A percentile compares a stretch with the other conserved stretches of the same genome.
Conservation (phyloP, 2,888 invertebrate species). For the Aphidoletes aphidimyza region DNA sequence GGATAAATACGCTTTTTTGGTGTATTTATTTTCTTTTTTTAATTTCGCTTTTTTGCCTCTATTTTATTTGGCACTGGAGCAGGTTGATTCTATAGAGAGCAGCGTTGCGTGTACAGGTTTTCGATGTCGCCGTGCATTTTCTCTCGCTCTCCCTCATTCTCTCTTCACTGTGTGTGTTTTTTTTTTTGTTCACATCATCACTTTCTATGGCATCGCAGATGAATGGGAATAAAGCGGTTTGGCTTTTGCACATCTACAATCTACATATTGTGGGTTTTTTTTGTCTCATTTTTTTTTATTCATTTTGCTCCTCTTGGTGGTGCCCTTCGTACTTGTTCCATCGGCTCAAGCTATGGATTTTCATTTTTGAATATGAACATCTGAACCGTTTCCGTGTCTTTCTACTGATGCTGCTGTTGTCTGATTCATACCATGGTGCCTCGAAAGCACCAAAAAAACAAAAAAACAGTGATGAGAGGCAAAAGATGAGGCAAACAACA, state of each 20-base stretch:
- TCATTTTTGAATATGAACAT: constrained; percentile 7
- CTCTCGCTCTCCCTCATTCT: too few relatives aligned
- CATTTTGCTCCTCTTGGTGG: neutral
- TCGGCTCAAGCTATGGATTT: neutral
- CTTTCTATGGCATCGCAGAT: constrained; percentile 34
- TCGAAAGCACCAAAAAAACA: neutral
- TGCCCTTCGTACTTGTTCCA: neutral
- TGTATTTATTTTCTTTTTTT: constrained; percentile 27
- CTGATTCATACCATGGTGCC: neutral
- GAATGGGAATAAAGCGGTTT: constrained; percentile 39
- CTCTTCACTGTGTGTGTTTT: too few relatives aligned
- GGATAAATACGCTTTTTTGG: constrained; percentile 7
- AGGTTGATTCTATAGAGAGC: neutral
- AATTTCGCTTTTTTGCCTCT: neutral
- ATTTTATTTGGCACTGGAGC: neutral
- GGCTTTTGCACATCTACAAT: constrained; percentile 22
- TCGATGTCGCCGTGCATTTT: neutral
- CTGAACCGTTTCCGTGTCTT: neutral
- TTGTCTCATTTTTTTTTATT: constrained; percentile 5
- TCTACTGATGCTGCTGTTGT: neutral
- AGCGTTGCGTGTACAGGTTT: neutral
- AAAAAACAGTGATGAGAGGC: neutral
- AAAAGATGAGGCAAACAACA: neutral
- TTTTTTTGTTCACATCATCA: neutral
- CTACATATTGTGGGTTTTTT: neutral